A percentile compares a stretch with the other conserved stretches of the same genome.
These are phyloP conservation scores for Hemistola chrysoprasaria DNA, from an alignment of 2,888 invertebrate species.

Conservation along the genomic window DNA sequence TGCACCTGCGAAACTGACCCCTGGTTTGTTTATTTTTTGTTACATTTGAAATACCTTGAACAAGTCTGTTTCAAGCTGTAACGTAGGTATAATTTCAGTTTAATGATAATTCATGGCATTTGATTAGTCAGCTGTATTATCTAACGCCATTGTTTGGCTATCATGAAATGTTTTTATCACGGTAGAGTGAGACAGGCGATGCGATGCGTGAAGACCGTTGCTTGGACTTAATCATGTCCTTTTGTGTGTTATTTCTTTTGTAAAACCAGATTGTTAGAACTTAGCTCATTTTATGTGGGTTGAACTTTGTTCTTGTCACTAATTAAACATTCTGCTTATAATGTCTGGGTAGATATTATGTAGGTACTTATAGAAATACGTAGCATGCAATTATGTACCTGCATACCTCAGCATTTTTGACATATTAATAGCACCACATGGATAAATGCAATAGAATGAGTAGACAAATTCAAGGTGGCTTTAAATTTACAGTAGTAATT, in stretches of 20 bases:
- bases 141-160: constrained; percentile 67
- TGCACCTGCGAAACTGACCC: constrained; percentile 89
- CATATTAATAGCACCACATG: neutral
- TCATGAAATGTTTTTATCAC: constrained; percentile 73
- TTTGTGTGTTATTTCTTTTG: constrained; percentile 52
- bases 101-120: constrained; percentile 3
- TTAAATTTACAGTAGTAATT: too few relatives aligned
- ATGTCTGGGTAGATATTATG: too few relatives aligned
- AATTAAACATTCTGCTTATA: too few relatives aligned
- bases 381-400: too few relatives aligned
- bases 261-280: too few relatives aligned
- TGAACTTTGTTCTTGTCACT: too few relatives aligned
- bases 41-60: neutral
- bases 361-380: too few relatives aligned
- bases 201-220: constrained; percentile 64
- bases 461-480: too few relatives aligned
- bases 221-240: constrained; percentile 55
- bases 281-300: too few relatives aligned
- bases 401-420: too few relatives aligned
- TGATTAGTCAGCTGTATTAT: constrained; percentile 57
- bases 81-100: constrained; percentile 1
- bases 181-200: constrained; percentile 66
- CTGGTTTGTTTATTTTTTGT: constrained; percentile 86
- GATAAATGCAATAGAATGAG: neutral
- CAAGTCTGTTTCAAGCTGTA: neutral